Conservation (phyloP, 2,797 vertebrate species). For the Chrysocyon brachyurus region DNA sequence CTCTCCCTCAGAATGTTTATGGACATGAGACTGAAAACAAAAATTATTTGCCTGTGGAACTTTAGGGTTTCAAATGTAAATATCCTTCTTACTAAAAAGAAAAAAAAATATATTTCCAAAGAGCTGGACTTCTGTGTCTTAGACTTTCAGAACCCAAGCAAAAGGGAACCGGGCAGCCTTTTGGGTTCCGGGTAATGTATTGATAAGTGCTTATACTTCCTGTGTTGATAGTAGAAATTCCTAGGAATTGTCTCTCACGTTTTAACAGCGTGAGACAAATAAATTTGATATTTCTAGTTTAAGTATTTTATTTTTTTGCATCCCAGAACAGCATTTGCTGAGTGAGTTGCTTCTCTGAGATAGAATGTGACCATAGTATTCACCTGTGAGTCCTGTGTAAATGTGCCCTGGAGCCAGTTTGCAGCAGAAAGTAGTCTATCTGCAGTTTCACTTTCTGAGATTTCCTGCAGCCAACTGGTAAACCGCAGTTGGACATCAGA, state of each 20-base stretch:
- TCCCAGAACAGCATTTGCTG: background rate
- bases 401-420: background rate
- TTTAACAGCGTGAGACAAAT: background rate
- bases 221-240: background rate
- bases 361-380: background rate
- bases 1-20: constrained; percentile 31
- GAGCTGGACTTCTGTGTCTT: background rate
- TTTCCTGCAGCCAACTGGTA: background rate
- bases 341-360: background rate
- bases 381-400: background rate
- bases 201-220: background rate
- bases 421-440: background rate
- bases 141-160: background rate
- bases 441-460: background rate
- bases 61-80: constrained; percentile 46
- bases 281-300: background rate
- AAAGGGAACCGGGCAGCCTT: background rate
- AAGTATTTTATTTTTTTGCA: background rate
- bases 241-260: background rate
- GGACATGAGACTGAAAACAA: background rate
- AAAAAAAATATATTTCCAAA: constrained; percentile 14
- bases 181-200: background rate
- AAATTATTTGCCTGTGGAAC: background rate
- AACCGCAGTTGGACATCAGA: too few species aligned
- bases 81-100: background rate